Evolutionary conservation across 2,113 vertebrate genomes (phyloP).

Genomic region (Oreotrochilus melanogaster): DNA sequence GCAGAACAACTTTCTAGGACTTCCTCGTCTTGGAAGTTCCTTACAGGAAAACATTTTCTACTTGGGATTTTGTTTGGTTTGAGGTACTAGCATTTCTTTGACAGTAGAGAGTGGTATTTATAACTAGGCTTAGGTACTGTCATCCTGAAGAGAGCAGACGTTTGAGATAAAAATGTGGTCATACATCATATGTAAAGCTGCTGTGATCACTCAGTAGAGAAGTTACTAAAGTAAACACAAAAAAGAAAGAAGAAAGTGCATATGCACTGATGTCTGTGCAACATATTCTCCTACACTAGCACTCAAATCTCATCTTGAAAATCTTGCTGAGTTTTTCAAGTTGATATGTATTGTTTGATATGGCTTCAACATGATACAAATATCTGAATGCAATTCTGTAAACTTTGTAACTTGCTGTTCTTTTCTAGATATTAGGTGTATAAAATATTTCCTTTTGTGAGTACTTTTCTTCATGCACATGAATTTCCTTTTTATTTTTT

Average conservation of each 20-base stretch:
- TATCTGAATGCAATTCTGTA: slow-evolving; percentile 12
- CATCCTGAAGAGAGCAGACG: neutral
- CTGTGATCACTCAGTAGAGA: neutral
- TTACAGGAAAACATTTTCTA: neutral
- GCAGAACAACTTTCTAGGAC: neutral
- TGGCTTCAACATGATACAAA: neutral
- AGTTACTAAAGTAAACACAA: neutral
- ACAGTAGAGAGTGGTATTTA: neutral
- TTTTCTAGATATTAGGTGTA: neutral
- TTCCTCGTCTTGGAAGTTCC: neutral
- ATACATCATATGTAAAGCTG: neutral
- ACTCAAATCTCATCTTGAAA: slow-evolving; percentile 6
- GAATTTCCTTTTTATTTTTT: neutral
- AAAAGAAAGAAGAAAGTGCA: neutral
- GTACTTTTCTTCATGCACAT: neutral
- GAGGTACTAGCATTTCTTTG: neutral
- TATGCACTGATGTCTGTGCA: neutral
- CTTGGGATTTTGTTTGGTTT: neutral
- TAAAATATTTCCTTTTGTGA: slow-evolving; percentile 16
- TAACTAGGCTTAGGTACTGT: neutral
- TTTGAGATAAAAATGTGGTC: neutral
- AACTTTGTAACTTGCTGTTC: neutral
- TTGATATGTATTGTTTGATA: slow-evolving; percentile 5
- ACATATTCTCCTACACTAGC: neutral
- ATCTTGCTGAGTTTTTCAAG: neutral